A percentile compares a stretch with the other conserved stretches of the same genome.
Conservation (phyloP, 2,797 vertebrate genomes). For the Rhinella marina region DNA sequence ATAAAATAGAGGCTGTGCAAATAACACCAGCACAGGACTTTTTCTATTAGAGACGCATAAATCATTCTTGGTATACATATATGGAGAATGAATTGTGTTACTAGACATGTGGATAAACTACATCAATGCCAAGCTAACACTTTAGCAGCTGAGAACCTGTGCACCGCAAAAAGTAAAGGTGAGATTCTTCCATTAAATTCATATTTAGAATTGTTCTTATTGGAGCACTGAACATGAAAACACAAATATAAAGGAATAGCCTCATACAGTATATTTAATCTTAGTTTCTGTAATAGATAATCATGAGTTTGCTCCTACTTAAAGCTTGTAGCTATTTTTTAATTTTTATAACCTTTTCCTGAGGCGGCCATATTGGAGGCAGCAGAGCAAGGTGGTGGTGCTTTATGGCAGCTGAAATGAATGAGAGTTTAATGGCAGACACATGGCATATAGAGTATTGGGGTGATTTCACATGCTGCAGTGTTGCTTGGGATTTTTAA, state of each 20-base stretch:
- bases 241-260: no score
- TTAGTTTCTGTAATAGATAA: no score
- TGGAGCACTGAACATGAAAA: background rate
- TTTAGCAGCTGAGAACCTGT: background rate
- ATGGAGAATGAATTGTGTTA: background rate
- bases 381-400: background rate
- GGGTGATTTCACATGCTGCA: background rate
- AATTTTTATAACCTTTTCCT: no score
- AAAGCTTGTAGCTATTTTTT: no score
- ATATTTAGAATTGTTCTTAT: background rate
- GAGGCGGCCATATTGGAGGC: no score
- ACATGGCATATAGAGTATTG: background rate
- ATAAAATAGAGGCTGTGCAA: constrained; percentile 31
- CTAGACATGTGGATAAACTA: background rate
- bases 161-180: background rate
- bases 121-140: background rate
- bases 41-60: constrained; percentile 11
- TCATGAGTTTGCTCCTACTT: no score
- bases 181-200: background rate
- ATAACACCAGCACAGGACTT: constrained; percentile 14
- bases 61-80: constrained; percentile 13
- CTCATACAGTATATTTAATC: no score
- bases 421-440: background rate
- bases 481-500: no score
- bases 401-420: background rate